phyloP scores from a whole-genome alignment of 2,797 vertebrate species.

The Phrynocephalus forsythii region DNA sequence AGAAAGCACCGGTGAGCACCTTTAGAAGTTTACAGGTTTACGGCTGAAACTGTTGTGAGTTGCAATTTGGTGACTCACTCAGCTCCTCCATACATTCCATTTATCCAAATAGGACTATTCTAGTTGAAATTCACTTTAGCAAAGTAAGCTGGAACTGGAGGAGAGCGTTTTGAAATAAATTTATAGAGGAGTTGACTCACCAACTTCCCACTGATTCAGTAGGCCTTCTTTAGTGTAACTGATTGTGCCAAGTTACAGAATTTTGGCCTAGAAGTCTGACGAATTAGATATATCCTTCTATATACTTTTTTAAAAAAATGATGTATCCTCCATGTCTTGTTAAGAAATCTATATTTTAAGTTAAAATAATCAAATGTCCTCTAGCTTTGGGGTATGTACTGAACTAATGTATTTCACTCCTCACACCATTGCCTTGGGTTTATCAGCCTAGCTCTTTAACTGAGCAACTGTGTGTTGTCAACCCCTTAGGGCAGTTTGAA shows the following conservation, averaged over 20 bases:
- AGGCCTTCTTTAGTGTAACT: no score
- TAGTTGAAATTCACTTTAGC: no score
- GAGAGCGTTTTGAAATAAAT: no score
- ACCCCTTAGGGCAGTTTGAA: not conserved
- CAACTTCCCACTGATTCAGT: no score
- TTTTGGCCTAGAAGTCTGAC: no score
- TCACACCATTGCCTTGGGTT: not conserved
- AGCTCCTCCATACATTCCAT: no score
- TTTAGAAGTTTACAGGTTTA: not conserved
- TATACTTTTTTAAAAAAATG: not conserved
- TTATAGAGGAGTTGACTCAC: no score
- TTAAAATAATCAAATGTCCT: not conserved
- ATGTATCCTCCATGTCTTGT: not conserved
- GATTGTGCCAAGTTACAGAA: no score
- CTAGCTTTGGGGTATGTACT: not conserved
- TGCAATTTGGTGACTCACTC: no score
- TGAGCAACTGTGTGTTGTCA: not conserved
- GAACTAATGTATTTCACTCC: not conserved
- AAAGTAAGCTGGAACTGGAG: no score
- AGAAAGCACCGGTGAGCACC: not conserved
- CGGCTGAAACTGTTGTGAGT: no score
- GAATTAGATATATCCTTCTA: not conserved
- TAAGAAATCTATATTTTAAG: not conserved
- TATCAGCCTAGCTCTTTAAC: not conserved
- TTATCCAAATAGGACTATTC: no score